Evolutionary conservation across 2,113 vertebrate species (phyloP).

Genomic region (Phodopus roborovskii): DNA sequence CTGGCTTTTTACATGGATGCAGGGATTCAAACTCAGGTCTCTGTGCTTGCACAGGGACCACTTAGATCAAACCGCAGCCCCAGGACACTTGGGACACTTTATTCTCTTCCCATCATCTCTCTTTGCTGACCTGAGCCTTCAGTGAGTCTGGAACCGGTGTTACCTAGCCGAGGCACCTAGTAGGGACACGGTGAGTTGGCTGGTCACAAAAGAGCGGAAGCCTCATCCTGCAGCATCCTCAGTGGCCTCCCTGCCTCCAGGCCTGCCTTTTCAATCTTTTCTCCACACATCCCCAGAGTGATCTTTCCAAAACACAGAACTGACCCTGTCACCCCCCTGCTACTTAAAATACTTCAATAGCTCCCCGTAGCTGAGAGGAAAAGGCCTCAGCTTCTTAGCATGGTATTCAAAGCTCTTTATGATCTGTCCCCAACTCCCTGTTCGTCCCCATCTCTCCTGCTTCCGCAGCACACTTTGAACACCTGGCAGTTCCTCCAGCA

Average conservation of each 20-base stretch:
- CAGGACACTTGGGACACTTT: neutral
- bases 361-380: slow-evolving; percentile 69
- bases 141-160: neutral
- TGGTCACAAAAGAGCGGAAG: neutral
- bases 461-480: slow-evolving; percentile 67
- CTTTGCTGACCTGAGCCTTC: neutral
- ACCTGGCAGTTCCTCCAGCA: slow-evolving; percentile 36
- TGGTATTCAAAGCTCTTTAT: slow-evolving; percentile 74
- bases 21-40: neutral
- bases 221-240: neutral
- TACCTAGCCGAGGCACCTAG: neutral
- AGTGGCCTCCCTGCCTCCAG: slow-evolving; percentile 8
- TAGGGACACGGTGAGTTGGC: slow-evolving; percentile 32
- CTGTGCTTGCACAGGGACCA: neutral
- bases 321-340: slow-evolving; percentile 71
- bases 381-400: slow-evolving; percentile 60
- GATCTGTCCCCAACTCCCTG: neutral
- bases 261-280: slow-evolving; percentile 46
- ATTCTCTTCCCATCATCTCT: neutral
- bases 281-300: neutral
- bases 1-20: neutral
- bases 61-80: neutral
- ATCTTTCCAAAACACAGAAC: slow-evolving; percentile 66
- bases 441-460: slow-evolving; percentile 14
- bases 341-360: slow-evolving; percentile 83